Base-by-base conservation (phyloP, 2,888 invertebrate species). In the Abrostola tripartita region DNA sequence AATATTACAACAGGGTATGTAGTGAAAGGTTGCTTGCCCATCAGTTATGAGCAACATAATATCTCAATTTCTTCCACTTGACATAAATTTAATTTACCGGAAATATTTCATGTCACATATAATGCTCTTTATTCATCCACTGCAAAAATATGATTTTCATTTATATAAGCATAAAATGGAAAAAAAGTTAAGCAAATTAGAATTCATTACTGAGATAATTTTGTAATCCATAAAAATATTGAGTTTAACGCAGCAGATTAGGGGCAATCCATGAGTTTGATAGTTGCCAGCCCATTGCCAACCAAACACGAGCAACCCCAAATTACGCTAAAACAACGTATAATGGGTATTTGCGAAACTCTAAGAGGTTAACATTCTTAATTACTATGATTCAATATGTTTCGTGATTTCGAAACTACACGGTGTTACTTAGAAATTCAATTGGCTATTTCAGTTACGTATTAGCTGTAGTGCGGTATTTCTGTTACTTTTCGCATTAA, bases 301-400 rank as follows among this genome's bases (percentile, higher is more conserved):
- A 9, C 24, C 5, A 44, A 44, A 44, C 42, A 7, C 14, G 44
- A 24, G 9, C 24, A 47, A 24, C 8, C 14, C 5, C 8, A 47
- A 24, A 24, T 24, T 47, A 47, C 14, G 44, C 24, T 47, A 24
- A 47, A 47, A 4, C 14, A 47, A n/a, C n/a, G 14, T 24, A 47
- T 24, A 47, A 47, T 47, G 24, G 14, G 5, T 12, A 12, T 42
- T 47, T 47, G 24, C 44, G 44, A 47, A 47, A 47, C 24, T 47
- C 44, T 6, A 24, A 47, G 44, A 47, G 9, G 44, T 54, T 49
- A 60, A 69, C 37, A 44, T 44, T 71, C 9, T 74, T 68, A 79
- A 69, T 79, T 69, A 77, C 71, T 54, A 65, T 74, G 79, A 68
- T 79, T 60, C 64, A 72, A 72, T 69, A 67, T 62, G 62, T 49